Evolutionary conservation across 1,140 invertebrate species (phyloP).

Genomic region (Papilio polyxenes): DNA sequence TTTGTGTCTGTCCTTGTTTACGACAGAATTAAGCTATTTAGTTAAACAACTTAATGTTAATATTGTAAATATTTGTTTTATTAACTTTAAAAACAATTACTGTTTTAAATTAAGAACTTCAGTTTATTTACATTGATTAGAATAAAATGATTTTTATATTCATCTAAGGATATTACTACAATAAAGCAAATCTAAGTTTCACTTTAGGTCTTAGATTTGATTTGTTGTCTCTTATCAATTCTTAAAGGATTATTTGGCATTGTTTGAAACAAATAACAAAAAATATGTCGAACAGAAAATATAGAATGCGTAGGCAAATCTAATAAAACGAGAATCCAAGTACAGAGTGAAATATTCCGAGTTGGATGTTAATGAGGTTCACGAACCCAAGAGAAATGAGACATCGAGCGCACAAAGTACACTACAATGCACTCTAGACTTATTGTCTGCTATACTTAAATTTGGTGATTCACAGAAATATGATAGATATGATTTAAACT

Average conservation of each 20-base stretch:
- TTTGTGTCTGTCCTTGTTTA: slow-evolving; percentile 28
- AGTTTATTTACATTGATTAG: too few relatives aligned
- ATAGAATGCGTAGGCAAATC: neutral
- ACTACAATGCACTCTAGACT: slow-evolving; percentile 25
- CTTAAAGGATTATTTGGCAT: too few relatives aligned
- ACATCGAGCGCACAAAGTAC: slow-evolving; percentile 10
- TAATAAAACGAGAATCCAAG: slow-evolving; percentile 9
- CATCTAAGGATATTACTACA: too few relatives aligned
- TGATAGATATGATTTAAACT: slow-evolving; percentile 24
- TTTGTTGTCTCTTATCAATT: too few relatives aligned
- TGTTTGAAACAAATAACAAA: too few relatives aligned
- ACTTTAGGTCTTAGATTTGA: too few relatives aligned
- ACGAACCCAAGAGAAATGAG: slow-evolving; percentile 39
- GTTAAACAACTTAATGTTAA: neutral
- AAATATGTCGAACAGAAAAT: neutral
- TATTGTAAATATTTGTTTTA: neutral
- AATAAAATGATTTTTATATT: too few relatives aligned
- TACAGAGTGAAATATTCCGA: slow-evolving; percentile 11
- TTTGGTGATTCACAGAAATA: slow-evolving; percentile 21
- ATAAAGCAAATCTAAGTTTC: too few relatives aligned
- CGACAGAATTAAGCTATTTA: slow-evolving; percentile 3
- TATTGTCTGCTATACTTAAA: slow-evolving; percentile 31
- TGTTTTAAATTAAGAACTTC: too few relatives aligned
- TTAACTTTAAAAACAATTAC: neutral
- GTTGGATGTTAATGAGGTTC: slow-evolving; percentile 36